phyloP scores from a whole-genome alignment of 2,113 vertebrate genomes.

The Campylomormyrus numenius region DNA sequence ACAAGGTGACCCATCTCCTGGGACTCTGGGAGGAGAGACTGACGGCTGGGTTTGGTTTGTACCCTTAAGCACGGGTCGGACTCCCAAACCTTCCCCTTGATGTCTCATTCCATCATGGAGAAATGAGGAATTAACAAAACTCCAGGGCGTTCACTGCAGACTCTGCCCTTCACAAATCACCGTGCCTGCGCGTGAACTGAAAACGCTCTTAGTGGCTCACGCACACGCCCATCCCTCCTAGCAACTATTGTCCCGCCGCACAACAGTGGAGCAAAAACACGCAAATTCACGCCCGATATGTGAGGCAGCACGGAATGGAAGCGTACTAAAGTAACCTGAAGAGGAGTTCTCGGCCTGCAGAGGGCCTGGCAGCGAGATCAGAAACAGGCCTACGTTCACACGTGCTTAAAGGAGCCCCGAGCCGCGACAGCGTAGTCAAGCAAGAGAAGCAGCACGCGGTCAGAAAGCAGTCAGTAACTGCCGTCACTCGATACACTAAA shows the following conservation, averaged over 20 bases:
- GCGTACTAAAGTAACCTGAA: background rate
- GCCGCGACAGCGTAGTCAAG: slow-evolving; percentile 43
- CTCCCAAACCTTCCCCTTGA: background rate
- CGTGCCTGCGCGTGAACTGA: background rate
- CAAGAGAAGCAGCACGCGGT: slow-evolving; percentile 52
- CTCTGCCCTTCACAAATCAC: slow-evolving; percentile 1
- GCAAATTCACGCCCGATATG: background rate
- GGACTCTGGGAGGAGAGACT: background rate
- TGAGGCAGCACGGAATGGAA: background rate
- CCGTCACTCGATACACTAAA: slow-evolving; percentile 51
- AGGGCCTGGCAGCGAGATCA: background rate
- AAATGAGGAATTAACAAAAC: background rate
- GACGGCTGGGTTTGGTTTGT: background rate
- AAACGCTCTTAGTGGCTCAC: background rate
- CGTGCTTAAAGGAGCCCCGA: slow-evolving; percentile 19
- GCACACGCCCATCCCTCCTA: background rate
- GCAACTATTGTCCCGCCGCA: background rate
- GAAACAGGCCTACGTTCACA: slow-evolving; percentile 21
- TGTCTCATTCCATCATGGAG: background rate
- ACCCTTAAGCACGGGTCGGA: background rate
- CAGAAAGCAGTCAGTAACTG: slow-evolving; percentile 49
- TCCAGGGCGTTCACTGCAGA: background rate
- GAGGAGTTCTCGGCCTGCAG: background rate
- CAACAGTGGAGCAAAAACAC: background rate
- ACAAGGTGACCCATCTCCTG: background rate